Evolutionary conservation across 2,113 vertebrate species (phyloP).

Genomic region (Pundamilia nyererei): DNA sequence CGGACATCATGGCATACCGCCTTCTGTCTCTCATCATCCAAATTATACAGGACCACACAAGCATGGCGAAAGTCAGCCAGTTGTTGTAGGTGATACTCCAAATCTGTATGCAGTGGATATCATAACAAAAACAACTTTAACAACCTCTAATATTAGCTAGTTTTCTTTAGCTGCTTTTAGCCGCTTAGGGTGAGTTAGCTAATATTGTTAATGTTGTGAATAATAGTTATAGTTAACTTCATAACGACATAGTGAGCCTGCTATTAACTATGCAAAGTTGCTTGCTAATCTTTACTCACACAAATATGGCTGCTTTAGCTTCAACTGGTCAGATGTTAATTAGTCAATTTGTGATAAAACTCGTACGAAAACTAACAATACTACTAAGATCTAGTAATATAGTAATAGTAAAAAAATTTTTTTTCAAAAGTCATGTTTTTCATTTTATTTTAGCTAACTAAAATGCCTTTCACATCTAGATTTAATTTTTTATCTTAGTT

Average conservation of each 20-base stretch:
- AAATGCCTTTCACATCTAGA: neutral
- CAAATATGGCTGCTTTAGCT: neutral
- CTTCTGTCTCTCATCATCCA: conserved; percentile 72
- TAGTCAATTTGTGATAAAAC: neutral
- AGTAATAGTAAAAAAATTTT: rapidly evolving
- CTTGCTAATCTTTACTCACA: neutral
- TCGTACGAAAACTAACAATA: neutral
- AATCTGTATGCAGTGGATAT: neutral
- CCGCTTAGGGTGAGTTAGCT: neutral
- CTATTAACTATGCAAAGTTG: neutral
- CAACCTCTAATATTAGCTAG: neutral
- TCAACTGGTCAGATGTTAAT: neutral
- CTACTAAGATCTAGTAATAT: neutral
- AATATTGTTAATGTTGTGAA: neutral
- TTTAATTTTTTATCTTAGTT: neutral
- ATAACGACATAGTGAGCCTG: neutral
- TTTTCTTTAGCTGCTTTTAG: neutral
- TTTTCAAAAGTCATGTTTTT: neutral
- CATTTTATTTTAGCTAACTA: neutral
- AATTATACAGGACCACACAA: conserved; percentile 76
- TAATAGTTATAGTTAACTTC: neutral
- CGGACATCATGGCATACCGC: conserved; percentile 75
- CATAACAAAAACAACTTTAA: neutral
- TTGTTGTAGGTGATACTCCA: conserved; percentile 75
- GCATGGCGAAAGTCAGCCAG: conserved; percentile 73